These are phyloP conservation scores for Napeogenes inachia DNA, from an alignment of 2,888 invertebrate species.

Conservation along the genomic window DNA sequence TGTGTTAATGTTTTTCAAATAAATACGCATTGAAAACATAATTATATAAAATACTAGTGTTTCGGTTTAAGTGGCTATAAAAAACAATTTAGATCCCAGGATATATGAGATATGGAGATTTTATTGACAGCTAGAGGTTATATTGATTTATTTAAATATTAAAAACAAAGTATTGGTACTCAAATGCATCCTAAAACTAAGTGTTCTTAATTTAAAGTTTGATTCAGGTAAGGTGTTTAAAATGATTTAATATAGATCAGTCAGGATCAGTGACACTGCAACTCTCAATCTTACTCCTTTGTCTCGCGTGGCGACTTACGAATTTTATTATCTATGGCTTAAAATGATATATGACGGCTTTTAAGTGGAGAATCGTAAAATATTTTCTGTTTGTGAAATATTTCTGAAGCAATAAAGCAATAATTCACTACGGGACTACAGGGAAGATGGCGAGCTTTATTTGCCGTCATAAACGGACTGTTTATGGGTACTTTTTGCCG, in stretches of 20 bases:
- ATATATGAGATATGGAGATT: slow-evolving; percentile 6
- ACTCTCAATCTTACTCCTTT: slow-evolving; percentile 51
- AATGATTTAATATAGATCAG: slow-evolving; percentile 27
- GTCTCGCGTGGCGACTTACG: slow-evolving; percentile 71
- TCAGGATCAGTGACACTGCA: slow-evolving; percentile 32
- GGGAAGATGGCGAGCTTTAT: slow-evolving; percentile 75
- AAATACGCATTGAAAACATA: slow-evolving; percentile 36
- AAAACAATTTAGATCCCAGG: slow-evolving; percentile 30
- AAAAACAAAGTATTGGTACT: background rate
- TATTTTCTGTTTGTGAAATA: slow-evolving; percentile 78
- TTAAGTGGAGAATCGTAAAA: slow-evolving; percentile 77
- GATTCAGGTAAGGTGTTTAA: background rate
- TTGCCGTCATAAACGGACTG: slow-evolving; percentile 75
- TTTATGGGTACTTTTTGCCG: slow-evolving; percentile 74
- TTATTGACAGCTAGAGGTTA: background rate
- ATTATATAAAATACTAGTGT: slow-evolving; percentile 35
- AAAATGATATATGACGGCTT: slow-evolving; percentile 75
- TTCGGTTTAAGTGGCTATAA: slow-evolving; percentile 28
- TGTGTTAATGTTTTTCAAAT: slow-evolving; percentile 41
- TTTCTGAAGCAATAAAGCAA: slow-evolving; percentile 78
- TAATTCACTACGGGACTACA: slow-evolving; percentile 76
- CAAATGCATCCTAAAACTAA: too few species aligned
- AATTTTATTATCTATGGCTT: slow-evolving; percentile 77
- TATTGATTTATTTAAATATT: slow-evolving; percentile 10
- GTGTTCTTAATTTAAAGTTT: background rate